Evolutionary conservation across 2,888 invertebrate genomes (phyloP), one percentile per base, ranked within the genome.

Genomic region (Gymnocheta viridis): DNA sequence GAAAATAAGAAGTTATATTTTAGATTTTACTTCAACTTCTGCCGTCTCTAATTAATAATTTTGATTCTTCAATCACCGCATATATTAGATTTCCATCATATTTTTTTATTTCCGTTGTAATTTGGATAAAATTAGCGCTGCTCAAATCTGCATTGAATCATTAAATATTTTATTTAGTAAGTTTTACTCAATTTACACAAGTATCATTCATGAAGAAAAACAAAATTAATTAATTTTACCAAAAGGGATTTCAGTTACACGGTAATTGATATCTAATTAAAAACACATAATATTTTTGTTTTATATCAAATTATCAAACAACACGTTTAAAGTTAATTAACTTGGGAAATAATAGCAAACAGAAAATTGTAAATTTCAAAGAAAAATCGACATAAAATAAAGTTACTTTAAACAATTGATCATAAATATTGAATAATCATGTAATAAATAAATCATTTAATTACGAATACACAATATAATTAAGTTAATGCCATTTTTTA

Each of bases 371-470:
- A 44, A 44, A 54, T 67, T 27, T 29, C 17, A 29, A 6, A 56
- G 0, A 64, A 22, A 64, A 17, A 62, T 2, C 10, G 1, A 60
- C 9, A 41, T 4, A 24, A 17, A 0, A 60, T 24, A 32, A 0
- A 60, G 19, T 12, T 1, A 44, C 17, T 22, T 41, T 12, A 24
- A 32, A 54, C 6, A 66, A 6, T 17, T 64, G 17, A n/a, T 29
- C 38, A 56, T 66, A 32, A 66, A 67, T 66, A 67, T 51, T 73
- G 0, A 81, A 74, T 76, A 35, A 54, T 62, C 27, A 69, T 62
- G 44, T 69, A 69, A 82, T 69, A 74, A 82, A 70, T 82, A 70
- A 82, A 76, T 82, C 69, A 82, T 76, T 54, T 24, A 35, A 56
- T 74, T 74, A 54, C 27, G 62, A 76, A 76, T 70, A 76, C 56